Evolutionary conservation across 1,140 invertebrate species (phyloP).

Genomic region (Euura saliciscinereae): DNA sequence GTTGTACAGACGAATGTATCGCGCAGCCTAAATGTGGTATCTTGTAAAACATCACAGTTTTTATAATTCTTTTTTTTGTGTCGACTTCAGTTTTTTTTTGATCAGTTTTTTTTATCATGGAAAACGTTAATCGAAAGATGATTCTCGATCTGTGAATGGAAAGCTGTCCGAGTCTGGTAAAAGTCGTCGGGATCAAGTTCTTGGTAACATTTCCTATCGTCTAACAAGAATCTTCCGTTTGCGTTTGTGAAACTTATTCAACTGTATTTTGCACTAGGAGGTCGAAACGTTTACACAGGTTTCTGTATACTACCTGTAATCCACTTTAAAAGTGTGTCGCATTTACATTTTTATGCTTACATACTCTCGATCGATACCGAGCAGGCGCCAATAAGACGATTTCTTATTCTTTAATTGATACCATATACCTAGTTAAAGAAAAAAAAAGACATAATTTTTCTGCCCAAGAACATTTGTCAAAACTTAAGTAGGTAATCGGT

Average conservation of each 20-base stretch:
- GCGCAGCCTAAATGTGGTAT: no score
- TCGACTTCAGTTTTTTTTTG: no score
- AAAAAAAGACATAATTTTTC: no score
- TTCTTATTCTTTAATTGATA: not conserved
- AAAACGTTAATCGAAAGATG: not conserved
- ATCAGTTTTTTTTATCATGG: no score
- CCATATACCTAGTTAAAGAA: no score
- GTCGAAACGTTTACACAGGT: not conserved
- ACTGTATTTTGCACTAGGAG: not conserved
- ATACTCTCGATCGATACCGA: not conserved
- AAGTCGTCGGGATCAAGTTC: not conserved
- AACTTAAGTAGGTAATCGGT: no score
- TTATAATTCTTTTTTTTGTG: no score
- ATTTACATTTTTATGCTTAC: not conserved
- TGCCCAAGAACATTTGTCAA: no score
- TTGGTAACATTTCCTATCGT: not conserved
- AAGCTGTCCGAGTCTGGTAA: not conserved
- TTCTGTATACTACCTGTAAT: not conserved
- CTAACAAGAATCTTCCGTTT: not conserved
- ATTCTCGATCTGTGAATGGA: not conserved
- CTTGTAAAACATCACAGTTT: no score
- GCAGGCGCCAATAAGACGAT: not conserved
- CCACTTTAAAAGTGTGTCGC: not conserved
- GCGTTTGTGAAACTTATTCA: not conserved
- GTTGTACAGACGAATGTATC: no score